phyloP scores from a whole-genome alignment of 2,888 invertebrate species.

The Drosophila cyrtoloma region DNA sequence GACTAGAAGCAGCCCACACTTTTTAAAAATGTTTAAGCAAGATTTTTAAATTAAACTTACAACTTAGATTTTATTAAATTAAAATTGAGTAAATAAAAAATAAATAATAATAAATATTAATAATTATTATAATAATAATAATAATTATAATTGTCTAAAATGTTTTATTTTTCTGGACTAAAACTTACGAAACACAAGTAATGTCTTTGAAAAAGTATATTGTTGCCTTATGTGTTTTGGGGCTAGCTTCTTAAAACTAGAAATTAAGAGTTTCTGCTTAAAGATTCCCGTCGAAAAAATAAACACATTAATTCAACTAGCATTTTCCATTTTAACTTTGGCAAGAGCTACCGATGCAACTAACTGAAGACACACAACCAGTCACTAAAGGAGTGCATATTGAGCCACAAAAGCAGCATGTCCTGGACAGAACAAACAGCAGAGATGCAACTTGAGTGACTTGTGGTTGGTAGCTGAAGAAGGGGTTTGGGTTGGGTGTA shows the following conservation, averaged over 20 bases:
- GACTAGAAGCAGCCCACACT: too few species aligned
- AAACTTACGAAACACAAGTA: background rate
- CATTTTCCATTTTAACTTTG: background rate
- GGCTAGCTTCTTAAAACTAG: background rate
- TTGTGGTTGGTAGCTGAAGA: constrained; percentile 40
- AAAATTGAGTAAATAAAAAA: background rate
- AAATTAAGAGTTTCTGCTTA: background rate
- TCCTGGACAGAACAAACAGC: constrained; percentile 38
- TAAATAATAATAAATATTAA: background rate
- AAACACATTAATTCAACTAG: background rate
- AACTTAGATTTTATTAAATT: background rate
- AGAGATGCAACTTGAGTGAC: constrained; percentile 23
- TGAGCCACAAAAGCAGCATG: constrained; percentile 1
- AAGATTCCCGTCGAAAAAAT: background rate
- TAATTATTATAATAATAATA: background rate
- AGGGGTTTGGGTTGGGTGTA: background rate
- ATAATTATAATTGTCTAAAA: background rate
- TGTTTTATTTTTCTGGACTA: background rate
- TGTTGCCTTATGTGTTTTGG: background rate
- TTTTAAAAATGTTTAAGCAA: background rate
- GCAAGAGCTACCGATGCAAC: background rate
- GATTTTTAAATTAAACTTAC: too few species aligned
- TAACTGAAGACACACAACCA: constrained; percentile 23
- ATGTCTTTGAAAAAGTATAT: background rate
- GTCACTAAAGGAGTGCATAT: constrained; percentile 23